Evolutionary conservation across 1,140 invertebrate species (phyloP).

Genomic region (Lysiphlebus fabarum): DNA sequence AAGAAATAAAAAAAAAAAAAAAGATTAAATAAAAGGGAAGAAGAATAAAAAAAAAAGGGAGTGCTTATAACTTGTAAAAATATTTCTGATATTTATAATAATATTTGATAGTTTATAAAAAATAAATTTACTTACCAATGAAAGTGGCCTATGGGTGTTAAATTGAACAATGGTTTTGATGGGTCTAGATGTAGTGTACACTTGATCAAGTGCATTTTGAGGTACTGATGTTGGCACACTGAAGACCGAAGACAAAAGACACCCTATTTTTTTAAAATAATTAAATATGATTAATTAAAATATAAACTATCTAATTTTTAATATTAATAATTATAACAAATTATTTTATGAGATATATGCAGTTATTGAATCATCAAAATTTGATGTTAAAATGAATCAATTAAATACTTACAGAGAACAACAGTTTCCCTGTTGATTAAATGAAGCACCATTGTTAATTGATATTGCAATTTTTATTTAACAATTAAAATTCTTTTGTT

Average conservation of each 20-base stretch:
- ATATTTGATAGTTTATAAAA: too few relatives aligned
- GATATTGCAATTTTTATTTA: not conserved
- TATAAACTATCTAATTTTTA: not conserved
- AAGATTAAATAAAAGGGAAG: too few relatives aligned
- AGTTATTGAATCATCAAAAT: not conserved
- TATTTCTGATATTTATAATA: too few relatives aligned
- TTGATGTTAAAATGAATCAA: not conserved
- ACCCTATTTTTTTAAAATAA: conserved; percentile 15
- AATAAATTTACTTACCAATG: conserved; percentile 13
- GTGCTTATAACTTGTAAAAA: too few relatives aligned
- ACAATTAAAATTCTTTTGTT: not conserved
- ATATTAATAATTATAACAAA: not conserved
- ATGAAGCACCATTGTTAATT: conserved; percentile 3
- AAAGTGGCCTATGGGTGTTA: conserved; percentile 8
- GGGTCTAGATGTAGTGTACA: conserved; percentile 20
- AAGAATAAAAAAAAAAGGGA: too few relatives aligned
- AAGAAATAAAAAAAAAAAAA: too few relatives aligned
- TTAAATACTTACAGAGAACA: conserved; percentile 19
- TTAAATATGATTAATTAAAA: not conserved
- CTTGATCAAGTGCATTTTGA: conserved; percentile 12
- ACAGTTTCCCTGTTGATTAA: conserved; percentile 16
- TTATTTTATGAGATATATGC: not conserved
- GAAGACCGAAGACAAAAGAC: conserved; percentile 13
- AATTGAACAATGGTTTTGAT: conserved; percentile 22
- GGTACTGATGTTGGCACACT: conserved; percentile 14